These are phyloP conservation scores for Thalassarche chlororhynchos DNA, from an alignment of 2,113 vertebrate species.

Conservation along the genomic window DNA sequence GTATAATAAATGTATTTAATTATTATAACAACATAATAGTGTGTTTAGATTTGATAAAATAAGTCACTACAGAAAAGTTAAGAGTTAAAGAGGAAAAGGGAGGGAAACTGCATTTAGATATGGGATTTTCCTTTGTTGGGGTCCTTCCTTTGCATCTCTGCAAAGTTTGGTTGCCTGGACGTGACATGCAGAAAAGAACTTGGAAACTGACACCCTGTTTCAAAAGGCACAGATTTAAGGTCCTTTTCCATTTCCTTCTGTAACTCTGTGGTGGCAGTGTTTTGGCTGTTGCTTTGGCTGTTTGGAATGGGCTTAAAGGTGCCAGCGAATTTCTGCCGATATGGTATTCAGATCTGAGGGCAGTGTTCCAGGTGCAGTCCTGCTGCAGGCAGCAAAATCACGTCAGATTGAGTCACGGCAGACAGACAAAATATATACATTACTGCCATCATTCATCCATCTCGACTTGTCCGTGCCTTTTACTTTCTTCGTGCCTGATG, in stretches of 20 bases:
- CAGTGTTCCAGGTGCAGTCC: not conserved
- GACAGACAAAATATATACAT: not conserved
- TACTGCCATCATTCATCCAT: not conserved
- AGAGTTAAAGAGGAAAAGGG: not conserved
- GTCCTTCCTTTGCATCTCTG: not conserved
- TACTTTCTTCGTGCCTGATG: not conserved
- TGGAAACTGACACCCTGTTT: not conserved
- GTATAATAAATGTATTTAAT: not conserved
- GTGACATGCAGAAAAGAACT: no score
- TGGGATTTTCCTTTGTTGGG: not conserved
- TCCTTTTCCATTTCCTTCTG: not conserved
- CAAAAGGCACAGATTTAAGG: not conserved
- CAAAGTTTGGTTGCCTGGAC: not conserved
- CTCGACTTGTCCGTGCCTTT: not conserved
- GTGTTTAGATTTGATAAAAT: not conserved
- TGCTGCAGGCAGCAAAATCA: not conserved
- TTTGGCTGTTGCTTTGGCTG: not conserved
- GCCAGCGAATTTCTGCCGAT: not conserved
- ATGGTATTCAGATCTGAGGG: not conserved
- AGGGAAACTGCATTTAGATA: not conserved
- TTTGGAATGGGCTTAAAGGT: not conserved
- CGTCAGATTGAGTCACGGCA: not conserved
- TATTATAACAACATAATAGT: not conserved
- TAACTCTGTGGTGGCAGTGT: not conserved
- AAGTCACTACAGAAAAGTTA: not conserved